These are phyloP conservation scores for Aproaerema taeniolella DNA, from an alignment of 2,888 invertebrate species.

Conservation along the genomic window DNA sequence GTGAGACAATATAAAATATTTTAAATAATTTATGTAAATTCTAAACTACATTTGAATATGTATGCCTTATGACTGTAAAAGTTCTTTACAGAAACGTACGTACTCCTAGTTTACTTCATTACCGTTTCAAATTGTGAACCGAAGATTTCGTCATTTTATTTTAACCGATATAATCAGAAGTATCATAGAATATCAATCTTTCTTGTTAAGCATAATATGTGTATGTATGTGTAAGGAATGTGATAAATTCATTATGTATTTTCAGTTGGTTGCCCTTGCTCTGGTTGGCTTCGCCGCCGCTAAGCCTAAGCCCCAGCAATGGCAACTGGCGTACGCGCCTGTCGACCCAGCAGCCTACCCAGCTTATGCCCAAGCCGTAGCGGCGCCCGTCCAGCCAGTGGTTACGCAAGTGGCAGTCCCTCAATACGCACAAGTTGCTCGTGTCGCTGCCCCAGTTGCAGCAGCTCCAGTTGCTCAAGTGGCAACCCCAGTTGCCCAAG, in stretches of 20 bases:
- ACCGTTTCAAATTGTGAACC: too few species aligned
- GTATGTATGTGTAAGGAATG: too few species aligned
- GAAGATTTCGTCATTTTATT: too few species aligned
- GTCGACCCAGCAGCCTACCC: neutral
- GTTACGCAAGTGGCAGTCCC: neutral
- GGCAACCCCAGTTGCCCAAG: neutral
- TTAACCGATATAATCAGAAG: too few species aligned
- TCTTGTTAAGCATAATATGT: too few species aligned
- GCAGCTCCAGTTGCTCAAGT: neutral
- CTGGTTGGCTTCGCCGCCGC: conserved; percentile 4
- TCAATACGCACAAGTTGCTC: conserved; percentile 14
- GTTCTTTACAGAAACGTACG: too few species aligned
- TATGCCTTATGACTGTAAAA: too few species aligned
- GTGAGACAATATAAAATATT: conserved; percentile 1
- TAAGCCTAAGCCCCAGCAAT: conserved; percentile 7
- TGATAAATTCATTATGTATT: neutral
- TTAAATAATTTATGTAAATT: conserved; percentile 1
- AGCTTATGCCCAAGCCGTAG: neutral
- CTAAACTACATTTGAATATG: conserved; percentile 5
- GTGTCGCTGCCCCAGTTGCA: conserved; percentile 1
- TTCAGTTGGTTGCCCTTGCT: conserved; percentile 1
- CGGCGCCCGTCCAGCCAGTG: neutral
- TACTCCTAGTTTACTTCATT: too few species aligned
- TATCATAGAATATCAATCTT: too few species aligned
- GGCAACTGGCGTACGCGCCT: neutral